phyloP scores from a whole-genome alignment of 2,113 vertebrate species.

The Monarcha castaneiventris region DNA sequence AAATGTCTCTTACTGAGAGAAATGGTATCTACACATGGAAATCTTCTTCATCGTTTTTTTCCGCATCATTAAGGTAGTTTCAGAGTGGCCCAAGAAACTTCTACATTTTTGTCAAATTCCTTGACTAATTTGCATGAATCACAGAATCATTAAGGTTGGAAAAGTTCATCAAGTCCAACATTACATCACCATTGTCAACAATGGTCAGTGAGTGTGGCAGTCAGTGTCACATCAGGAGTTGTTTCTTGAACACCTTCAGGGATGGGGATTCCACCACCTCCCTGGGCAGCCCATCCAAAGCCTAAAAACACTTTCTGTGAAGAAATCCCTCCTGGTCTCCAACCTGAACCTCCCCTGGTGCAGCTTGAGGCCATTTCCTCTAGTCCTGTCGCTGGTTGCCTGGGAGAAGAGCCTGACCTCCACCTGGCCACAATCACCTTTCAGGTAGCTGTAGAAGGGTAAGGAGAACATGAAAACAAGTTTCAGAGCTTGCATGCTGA shows the following conservation, averaged over 20 bases:
- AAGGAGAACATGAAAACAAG: neutral
- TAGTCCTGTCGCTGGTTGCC: fast-evolving
- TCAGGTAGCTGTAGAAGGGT: neutral
- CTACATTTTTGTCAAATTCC: neutral
- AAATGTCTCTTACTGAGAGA: neutral
- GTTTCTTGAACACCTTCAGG: neutral
- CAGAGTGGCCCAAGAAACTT: neutral
- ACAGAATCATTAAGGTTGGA: neutral
- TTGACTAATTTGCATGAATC: neutral
- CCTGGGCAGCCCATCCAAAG: neutral
- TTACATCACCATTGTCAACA: neutral
- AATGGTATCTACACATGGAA: neutral
- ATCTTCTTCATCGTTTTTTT: neutral
- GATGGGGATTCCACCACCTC: neutral
- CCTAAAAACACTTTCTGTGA: neutral
- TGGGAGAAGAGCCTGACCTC: neutral
- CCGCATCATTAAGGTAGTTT: neutral
- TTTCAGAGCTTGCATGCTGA: neutral
- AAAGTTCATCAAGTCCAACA: neutral
- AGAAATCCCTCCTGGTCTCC: neutral
- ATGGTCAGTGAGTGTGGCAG: neutral
- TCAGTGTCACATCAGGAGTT: neutral
- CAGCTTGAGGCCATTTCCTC: neutral
- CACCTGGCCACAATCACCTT: neutral
- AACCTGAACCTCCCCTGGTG: neutral